Evolutionary conservation across 2,113 vertebrate genomes (phyloP), one percentile per base, ranked within the genome.

Genomic region (Eulemur macaco): DNA sequence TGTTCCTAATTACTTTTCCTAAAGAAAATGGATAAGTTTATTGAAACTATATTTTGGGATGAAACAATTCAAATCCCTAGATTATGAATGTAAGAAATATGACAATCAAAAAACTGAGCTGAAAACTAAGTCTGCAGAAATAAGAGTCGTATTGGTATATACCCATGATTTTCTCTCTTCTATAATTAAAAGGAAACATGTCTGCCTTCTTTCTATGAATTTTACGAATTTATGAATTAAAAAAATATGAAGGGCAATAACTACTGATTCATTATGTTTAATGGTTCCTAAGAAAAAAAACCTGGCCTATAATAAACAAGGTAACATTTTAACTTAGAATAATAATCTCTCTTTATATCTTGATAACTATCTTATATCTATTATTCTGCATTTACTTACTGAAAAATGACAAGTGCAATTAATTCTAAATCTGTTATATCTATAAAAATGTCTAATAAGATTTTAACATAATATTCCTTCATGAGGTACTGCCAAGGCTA

Each of bases 381-480:
- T 45, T 95, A 86, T 64, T 93, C 25, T 95, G 25, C 11, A 95
- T 63, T 42, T 56, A 73, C 29, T 80, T 95, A 94, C 13, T 76
- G 73, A 97, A 96, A 96, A 96, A 25, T 5, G 4, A 95, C 7
- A 66, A 82, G 31, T 76, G 27, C 0, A 37, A 63, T 90, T 52
- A 95, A 96, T 68, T 64, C 89, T 91, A 50, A 7, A 45, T 77
- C n/a, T 94, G 76, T 42, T 11, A 7, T 89, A 66, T 18, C 29
- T 17, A 31, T 77, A 88, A 97, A 97, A 92, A 50, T 54, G 73
- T 47, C 27, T 60, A 97, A 5, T 5, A 83, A 69, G 1, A 83
- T 64, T 97, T 96, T 86, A 60, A 96, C 1, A 39, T 95, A 96
- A 23, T 31, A 95, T 63, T 96, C 25, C 56, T 89, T 96, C 74